These are phyloP conservation scores for Danaus plexippus DNA, from an alignment of 1,140 invertebrate species.

Conservation along the genomic window DNA sequence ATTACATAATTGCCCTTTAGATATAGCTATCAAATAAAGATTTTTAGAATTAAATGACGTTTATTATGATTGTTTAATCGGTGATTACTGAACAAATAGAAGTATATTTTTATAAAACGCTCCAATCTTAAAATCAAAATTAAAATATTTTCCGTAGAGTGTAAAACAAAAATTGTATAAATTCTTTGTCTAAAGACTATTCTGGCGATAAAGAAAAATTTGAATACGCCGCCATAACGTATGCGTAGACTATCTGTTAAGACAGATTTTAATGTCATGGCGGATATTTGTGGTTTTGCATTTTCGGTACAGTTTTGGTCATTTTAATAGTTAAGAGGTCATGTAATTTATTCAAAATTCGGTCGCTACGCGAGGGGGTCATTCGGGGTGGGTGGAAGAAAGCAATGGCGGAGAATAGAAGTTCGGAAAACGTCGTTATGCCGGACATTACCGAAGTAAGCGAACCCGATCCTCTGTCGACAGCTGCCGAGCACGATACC, in stretches of 20 bases:
- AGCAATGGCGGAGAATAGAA: slow-evolving; percentile 69
- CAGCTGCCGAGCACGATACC: slow-evolving; percentile 70
- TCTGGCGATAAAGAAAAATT: slow-evolving; percentile 14
- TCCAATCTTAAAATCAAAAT: no score
- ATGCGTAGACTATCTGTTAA: slow-evolving; percentile 15
- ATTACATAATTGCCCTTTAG: no score
- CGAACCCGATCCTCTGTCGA: slow-evolving; percentile 76
- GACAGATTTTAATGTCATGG: slow-evolving; percentile 40
- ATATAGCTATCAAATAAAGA: no score
- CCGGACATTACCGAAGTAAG: slow-evolving; percentile 76
- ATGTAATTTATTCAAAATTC: slow-evolving; percentile 37
- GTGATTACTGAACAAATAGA: neutral
- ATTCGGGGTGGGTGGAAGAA: slow-evolving; percentile 38
- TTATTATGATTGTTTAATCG: neutral
- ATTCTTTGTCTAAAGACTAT: no score
- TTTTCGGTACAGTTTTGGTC: no score
- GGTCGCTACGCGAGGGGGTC: slow-evolving; percentile 30
- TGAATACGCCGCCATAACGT: slow-evolving; percentile 43
- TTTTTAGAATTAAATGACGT: neutral
- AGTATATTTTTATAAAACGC: no score
- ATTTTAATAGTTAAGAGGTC: neutral
- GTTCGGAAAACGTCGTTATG: slow-evolving; percentile 78
- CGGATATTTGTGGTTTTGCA: slow-evolving; percentile 26
- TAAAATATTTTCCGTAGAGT: no score
- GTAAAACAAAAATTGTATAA: no score